These are phyloP conservation scores for Urocolius indicus DNA, from an alignment of 2,113 vertebrate species.

Conservation along the genomic window DNA sequence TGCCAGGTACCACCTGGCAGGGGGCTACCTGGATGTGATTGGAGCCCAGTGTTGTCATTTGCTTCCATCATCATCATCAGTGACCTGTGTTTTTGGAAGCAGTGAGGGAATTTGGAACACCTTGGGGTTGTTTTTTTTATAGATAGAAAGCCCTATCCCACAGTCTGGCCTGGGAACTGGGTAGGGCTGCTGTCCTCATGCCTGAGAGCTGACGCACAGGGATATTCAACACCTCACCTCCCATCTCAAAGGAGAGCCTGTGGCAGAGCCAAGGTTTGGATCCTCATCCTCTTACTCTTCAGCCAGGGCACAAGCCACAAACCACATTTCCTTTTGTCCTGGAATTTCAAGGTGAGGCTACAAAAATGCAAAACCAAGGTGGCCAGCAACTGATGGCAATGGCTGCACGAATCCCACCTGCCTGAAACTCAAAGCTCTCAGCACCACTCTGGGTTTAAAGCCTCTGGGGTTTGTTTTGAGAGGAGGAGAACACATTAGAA, in stretches of 20 bases:
- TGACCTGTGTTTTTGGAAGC: neutral
- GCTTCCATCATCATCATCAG: neutral
- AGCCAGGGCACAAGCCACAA: slow-evolving; percentile 25
- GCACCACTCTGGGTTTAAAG: neutral
- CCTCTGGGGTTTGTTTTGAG: neutral
- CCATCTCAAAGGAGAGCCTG: slow-evolving; percentile 19
- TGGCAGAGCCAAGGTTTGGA: neutral
- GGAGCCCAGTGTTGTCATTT: neutral
- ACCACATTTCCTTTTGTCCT: slow-evolving; percentile 47
- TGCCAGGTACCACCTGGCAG: neutral
- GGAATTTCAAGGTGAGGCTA: slow-evolving; percentile 43
- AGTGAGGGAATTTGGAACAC: neutral
- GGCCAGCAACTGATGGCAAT: neutral
- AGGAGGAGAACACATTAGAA: neutral
- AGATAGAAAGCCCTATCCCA: neutral
- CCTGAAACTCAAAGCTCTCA: neutral
- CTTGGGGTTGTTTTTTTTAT: neutral
- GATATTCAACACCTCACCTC: neutral
- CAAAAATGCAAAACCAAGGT: neutral
- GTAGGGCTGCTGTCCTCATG: slow-evolving; percentile 1
- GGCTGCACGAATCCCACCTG: neutral
- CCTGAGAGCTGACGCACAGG: neutral
- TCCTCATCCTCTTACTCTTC: slow-evolving; percentile 26
- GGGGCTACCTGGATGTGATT: no score
- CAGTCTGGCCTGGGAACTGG: neutral